Evolutionary conservation across 1,140 invertebrate species (phyloP), one percentile per base, ranked within the genome.

Genomic region (Vollenhovia emeryi): DNA sequence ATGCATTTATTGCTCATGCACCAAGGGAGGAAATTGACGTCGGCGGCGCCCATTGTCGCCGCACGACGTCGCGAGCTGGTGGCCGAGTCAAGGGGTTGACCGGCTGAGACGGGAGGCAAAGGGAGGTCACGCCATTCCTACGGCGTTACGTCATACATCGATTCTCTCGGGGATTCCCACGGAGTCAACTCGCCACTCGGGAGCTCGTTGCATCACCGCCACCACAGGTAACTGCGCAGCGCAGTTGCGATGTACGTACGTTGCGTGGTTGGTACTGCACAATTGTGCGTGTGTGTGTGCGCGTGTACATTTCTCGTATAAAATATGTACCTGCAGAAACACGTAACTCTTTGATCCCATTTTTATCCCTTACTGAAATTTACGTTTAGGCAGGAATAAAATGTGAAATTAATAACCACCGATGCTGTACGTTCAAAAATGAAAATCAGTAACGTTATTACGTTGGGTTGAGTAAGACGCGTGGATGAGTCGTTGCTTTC

Each of bases 1-100:
- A 94, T 91, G 93, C 92, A 91, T 91, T 93, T 93, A 93, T 92
- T 91, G 87, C 71, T 88, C 91, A 90, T 91, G 79, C 90, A 86
- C 50, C 89, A 82, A 66, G 89, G 87, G 90, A 84, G 90, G 90
- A 84, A 87, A 89, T 89, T 80, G 78, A 21, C 62, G 60, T 60
- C 59, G 83, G 64, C 33, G 78, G 43, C 48, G 36, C 8, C 21
- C 52, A 76, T 80, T 87, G 85, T 86, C 48, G 73, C 43, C 87
- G 86, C 64, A 80, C 74, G 69, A 75, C 27, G 87, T 48, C 75
- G 75, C 71, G 87, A 87, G 85, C 74, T 88, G 50, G 68, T 30
- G 50, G n/a, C 78, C 55, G 45, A 87, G 80, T 36, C 85, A 78
- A 87, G 87, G 88, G 88, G 80, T 82, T 90, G 88, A 18, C 27